These are phyloP conservation scores for Neomonachus schauinslandi DNA, from an alignment of 2,113 vertebrate species.

Conservation along the genomic window DNA sequence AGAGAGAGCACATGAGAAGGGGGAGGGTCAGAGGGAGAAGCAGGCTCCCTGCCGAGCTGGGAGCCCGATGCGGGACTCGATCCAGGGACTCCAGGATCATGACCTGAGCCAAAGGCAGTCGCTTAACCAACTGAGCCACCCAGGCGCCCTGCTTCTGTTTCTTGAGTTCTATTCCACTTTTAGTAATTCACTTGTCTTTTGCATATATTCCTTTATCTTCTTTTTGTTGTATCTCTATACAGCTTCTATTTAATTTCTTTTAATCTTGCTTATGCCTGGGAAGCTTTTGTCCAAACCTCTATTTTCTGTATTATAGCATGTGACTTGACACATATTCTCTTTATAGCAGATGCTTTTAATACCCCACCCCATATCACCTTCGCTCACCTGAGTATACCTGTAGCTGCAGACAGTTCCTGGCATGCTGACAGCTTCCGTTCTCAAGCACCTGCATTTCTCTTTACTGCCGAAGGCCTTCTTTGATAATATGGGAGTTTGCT, in stretches of 20 bases:
- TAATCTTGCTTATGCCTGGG: neutral
- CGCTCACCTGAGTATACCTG: neutral
- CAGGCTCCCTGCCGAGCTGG: too few relatives aligned
- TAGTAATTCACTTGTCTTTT: conserved; percentile 6
- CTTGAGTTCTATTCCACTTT: neutral
- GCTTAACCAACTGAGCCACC: too few relatives aligned
- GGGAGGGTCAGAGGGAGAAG: too few relatives aligned
- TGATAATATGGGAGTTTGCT: neutral
- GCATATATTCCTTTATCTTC: neutral
- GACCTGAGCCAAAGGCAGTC: too few relatives aligned
- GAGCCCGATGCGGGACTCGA: too few relatives aligned
- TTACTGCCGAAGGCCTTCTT: neutral
- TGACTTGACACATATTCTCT: neutral
- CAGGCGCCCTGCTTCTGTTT: neutral
- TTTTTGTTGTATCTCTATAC: neutral
- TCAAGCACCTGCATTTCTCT: neutral
- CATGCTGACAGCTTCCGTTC: neutral
- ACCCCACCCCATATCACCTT: neutral
- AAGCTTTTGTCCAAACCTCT: neutral
- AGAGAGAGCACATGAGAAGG: too few relatives aligned
- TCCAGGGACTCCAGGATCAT: too few relatives aligned
- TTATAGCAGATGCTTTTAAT: neutral
- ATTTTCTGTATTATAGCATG: neutral
- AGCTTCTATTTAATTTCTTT: neutral
- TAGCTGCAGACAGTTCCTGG: neutral